phyloP scores from a whole-genome alignment of 2,888 invertebrate species.

The Prenolepis imparis region DNA sequence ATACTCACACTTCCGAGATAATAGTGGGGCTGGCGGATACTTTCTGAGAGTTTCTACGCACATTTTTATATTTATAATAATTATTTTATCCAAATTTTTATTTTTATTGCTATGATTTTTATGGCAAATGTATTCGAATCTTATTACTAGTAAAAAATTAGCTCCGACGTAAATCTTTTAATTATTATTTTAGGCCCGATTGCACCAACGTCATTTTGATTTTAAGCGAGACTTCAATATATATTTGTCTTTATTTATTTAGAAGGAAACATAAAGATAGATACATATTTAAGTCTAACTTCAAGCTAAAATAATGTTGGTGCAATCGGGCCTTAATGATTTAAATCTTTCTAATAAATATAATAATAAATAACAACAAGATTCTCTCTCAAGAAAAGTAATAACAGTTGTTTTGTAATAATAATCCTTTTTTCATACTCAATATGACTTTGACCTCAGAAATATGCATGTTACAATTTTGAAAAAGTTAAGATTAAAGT shows the following conservation, averaged over 20 bases:
- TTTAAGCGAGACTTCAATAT: too few relatives aligned
- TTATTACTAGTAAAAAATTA: background rate
- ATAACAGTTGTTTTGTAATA: background rate
- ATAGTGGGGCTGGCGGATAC: constrained; percentile 88
- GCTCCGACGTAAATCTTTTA: background rate
- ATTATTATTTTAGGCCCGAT: too few relatives aligned
- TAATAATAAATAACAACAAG: background rate
- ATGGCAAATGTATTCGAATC: background rate
- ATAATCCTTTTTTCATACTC: background rate
- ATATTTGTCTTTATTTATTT: too few relatives aligned
- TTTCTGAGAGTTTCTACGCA: constrained; percentile 88
- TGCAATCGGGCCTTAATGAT: too few relatives aligned
- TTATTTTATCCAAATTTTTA: background rate
- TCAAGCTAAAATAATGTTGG: too few relatives aligned
- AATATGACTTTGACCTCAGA: background rate
- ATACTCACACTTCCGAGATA: constrained; percentile 87
- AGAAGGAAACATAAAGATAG: too few relatives aligned
- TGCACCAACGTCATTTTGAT: too few relatives aligned
- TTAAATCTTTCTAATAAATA: background rate
- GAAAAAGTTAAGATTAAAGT: background rate
- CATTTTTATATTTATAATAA: constrained; percentile 3
- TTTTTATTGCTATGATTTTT: background rate
- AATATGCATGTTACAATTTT: background rate
- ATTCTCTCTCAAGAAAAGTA: too few relatives aligned
- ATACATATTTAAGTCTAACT: too few relatives aligned